phyloP scores from a whole-genome alignment of 2,113 vertebrate genomes.

The Odocoileus hemionus region DNA sequence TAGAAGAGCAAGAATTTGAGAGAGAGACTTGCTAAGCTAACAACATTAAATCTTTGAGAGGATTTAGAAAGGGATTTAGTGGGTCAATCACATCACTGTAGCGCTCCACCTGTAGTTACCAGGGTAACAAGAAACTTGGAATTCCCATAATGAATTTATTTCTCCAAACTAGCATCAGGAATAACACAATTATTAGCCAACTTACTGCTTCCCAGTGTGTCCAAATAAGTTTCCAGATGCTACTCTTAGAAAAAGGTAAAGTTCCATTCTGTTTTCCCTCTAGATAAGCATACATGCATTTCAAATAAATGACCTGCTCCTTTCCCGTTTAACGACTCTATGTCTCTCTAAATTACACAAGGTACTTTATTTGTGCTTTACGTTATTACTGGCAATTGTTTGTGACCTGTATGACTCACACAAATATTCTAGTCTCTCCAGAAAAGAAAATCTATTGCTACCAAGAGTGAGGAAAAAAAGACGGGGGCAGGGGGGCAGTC shows the following conservation, averaged over 20 bases:
- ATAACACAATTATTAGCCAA: not conserved
- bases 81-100: not conserved
- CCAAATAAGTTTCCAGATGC: not conserved
- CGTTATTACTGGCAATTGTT: not conserved
- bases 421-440: not conserved
- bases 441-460: not conserved
- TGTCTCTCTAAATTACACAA: not conserved
- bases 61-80: conserved; percentile 28
- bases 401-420: not conserved
- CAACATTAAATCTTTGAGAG: not conserved
- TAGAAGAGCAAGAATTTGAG: not conserved
- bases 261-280: not conserved
- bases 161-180: not conserved
- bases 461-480: not conserved
- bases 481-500: not conserved
- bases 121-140: not conserved
- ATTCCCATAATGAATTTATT: not conserved
- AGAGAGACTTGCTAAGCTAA: not conserved
- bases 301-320: not conserved
- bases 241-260: not conserved
- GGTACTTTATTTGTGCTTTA: not conserved
- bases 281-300: not conserved
- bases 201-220: not conserved
- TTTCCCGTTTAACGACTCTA: not conserved
- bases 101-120: not conserved